These are phyloP conservation scores for Tyria jacobaeae DNA, from an alignment of 2,888 invertebrate genomes.

Conservation along the genomic window DNA sequence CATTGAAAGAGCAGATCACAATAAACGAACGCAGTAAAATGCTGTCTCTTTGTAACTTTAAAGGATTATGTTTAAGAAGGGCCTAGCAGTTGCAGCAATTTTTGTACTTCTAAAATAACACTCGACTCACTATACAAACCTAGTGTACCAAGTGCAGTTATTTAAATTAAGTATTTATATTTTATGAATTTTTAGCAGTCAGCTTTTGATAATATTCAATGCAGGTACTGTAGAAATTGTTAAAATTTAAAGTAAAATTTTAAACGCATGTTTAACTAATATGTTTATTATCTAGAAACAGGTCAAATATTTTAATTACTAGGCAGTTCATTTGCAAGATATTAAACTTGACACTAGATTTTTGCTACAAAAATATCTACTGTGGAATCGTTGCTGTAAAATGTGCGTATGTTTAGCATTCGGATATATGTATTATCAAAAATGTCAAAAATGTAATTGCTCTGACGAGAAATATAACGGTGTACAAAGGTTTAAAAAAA, in stretches of 20 bases:
- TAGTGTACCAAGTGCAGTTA: slow-evolving; percentile 25
- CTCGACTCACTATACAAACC: slow-evolving; percentile 30
- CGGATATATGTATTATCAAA: too few species aligned
- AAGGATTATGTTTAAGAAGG: slow-evolving; percentile 38
- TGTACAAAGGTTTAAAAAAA: background rate
- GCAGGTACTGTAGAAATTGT: slow-evolving; percentile 24
- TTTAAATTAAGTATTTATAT: slow-evolving; percentile 12
- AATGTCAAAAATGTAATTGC: background rate
- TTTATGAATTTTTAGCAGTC: slow-evolving; percentile 21
- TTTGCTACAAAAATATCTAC: slow-evolving; percentile 47
- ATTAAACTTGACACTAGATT: slow-evolving; percentile 46
- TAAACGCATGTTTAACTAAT: slow-evolving; percentile 11
- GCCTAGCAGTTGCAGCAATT: slow-evolving; percentile 44
- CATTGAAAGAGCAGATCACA: slow-evolving; percentile 39
- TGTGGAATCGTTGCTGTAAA: slow-evolving; percentile 34
- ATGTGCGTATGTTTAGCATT: background rate
- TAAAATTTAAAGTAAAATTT: slow-evolving; percentile 28
- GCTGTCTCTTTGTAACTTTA: slow-evolving; percentile 35
- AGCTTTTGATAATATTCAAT: slow-evolving; percentile 22
- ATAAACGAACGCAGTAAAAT: slow-evolving; percentile 31
- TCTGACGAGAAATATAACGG: background rate
- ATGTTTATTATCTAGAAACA: slow-evolving; percentile 31
- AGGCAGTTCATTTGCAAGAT: slow-evolving; percentile 47
- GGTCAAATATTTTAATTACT: slow-evolving; percentile 36
- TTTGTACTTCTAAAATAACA: slow-evolving; percentile 42